Conservation (phyloP, 2,888 invertebrate genomes). For the Perizoma affinitatum region DNA sequence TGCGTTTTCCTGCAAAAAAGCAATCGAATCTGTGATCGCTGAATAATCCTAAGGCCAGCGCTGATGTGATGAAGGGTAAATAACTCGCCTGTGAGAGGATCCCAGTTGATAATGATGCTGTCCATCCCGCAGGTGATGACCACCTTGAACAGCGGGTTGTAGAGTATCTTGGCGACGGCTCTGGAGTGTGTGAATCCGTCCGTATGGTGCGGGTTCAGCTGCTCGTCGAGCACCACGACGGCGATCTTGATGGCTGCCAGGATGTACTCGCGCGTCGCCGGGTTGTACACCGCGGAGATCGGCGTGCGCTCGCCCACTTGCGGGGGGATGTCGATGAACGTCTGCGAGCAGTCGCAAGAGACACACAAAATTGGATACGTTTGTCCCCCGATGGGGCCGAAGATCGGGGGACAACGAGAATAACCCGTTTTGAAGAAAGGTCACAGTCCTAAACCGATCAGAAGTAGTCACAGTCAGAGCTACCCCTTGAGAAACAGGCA, state of each 20-base stretch:
- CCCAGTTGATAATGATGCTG: slow-evolving; percentile 93
- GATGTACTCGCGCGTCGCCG: slow-evolving; percentile 86
- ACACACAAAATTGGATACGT: not conserved
- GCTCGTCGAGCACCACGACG: slow-evolving; percentile 85
- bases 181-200: slow-evolving; percentile 89
- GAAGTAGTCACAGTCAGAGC: no score
- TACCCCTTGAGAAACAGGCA: no score
- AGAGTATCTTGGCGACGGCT: slow-evolving; percentile 88
- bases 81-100: slow-evolving; percentile 80
- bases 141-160: slow-evolving; percentile 89
- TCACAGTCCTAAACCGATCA: no score
- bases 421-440: no score
- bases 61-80: no score
- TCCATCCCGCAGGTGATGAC: slow-evolving; percentile 91
- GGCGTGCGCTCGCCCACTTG: slow-evolving; percentile 85
- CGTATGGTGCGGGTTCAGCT: slow-evolving; percentile 86
- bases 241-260: slow-evolving; percentile 87
- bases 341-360: slow-evolving; percentile 61
- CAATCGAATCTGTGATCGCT: no score
- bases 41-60: no score
- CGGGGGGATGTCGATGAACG: slow-evolving; percentile 86
- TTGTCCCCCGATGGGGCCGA: no score
- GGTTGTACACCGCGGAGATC: slow-evolving; percentile 86
- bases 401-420: no score
- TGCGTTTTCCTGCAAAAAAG: slow-evolving; percentile 81